Base-by-base conservation (phyloP, 92 coral and sea anemone genomes). In the Meandrina meandrites region DNA sequence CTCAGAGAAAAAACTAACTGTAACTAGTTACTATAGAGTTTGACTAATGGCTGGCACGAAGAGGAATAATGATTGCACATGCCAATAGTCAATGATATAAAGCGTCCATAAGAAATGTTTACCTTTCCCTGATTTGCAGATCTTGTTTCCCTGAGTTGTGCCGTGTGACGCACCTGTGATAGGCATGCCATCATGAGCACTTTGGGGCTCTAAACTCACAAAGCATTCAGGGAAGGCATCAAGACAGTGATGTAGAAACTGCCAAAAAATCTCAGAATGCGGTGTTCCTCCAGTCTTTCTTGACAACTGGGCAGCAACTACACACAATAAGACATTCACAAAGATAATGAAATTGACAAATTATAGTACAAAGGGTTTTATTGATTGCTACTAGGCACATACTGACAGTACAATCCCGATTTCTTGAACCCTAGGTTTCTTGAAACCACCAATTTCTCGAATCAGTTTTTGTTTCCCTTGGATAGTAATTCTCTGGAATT, bases 181-280 rank as follows among this genome's bases (percentile, higher is more conserved):
- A 54, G 79, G 76, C 8, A 40, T 21, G n/a, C 82, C 72, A 8
- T 77, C 84, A 15, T 28, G 80, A 3, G 80, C 42, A 32, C 27
- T 32, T 5, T 87, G 88, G 10, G 86, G 86, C 53, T 83, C 95
- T 54, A 88, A 81, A 50, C 90, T 92, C 9, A 94, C 95, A 83
- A 94, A 90, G 85, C 89, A 90, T 82, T 93, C 93, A 80, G 98
- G 98, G 75, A 88, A 91, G 2, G 83, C 76, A 40, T 90, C 94
- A 76, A 94, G 86, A 73, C 98, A 93, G 81, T 88, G 90, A 18
- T 85, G 94, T 1, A 94, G 79, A 58, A 94, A 84, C 4, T 86
- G 94, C 86, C 90, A 85, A 40, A 94, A 70, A 78, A 86, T 81
- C 87, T 94, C 91, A 16, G 92, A 71, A 62, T 86, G 92, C n/a